Evolutionary conservation across 2,113 vertebrate genomes (phyloP).

Genomic region (Brachyhypopomus occidentalis): DNA sequence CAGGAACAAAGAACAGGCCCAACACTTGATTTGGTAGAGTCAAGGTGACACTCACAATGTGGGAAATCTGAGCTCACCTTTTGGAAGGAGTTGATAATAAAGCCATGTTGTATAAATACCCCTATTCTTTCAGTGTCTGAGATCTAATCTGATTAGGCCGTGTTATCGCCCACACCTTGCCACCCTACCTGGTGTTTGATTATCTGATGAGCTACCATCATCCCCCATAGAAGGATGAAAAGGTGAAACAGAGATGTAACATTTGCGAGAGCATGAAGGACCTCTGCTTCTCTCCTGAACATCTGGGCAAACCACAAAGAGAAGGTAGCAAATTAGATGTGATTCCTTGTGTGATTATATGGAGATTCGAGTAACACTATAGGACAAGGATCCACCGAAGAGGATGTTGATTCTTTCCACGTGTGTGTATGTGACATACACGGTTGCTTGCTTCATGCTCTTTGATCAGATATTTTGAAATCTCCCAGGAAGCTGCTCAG

Average conservation of each 20-base stretch:
- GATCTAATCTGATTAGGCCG: conserved; percentile 67
- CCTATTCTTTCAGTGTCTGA: conserved; percentile 58
- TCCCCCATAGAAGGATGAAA: conserved; percentile 67
- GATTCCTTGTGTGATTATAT: conserved; percentile 59
- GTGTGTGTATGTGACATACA: conserved; percentile 9
- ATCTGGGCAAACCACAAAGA: conserved; percentile 59
- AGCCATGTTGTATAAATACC: conserved; percentile 64
- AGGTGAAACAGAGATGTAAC: conserved; percentile 69
- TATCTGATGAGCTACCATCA: conserved; percentile 65
- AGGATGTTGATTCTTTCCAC: conserved; percentile 22
- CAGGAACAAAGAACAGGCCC: neutral
- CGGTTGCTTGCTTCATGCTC: conserved; percentile 3
- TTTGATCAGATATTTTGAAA: conserved; percentile 51
- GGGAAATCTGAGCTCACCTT: conserved; percentile 60
- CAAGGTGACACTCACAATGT: conserved; percentile 52
- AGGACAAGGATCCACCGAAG: conserved; percentile 22
- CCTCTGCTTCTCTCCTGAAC: conserved; percentile 64
- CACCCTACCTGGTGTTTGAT: conserved; percentile 57
- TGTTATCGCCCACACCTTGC: conserved; percentile 58
- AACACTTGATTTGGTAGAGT: conserved; percentile 54
- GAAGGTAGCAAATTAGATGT: conserved; percentile 49
- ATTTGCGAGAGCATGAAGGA: conserved; percentile 59
- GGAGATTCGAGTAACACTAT: conserved; percentile 55
- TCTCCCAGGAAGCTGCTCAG: conserved; percentile 52
- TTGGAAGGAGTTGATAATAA: conserved; percentile 63